These are phyloP conservation scores for Ladona fulva DNA, from an alignment of 1,140 invertebrate species.

Conservation along the genomic window DNA sequence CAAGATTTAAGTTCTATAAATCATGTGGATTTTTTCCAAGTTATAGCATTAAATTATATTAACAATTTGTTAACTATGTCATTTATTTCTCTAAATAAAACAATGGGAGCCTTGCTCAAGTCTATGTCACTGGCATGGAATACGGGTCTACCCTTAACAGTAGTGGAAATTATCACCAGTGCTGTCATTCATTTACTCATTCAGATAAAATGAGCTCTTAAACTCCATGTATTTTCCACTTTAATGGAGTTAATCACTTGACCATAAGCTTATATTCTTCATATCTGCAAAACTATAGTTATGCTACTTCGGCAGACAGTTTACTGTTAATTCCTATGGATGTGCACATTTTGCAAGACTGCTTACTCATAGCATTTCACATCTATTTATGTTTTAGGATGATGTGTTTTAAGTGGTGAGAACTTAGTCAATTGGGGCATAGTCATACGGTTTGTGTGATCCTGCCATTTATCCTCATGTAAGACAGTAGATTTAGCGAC, in stretches of 20 bases:
- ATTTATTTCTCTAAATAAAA: neutral
- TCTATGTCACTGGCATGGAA: neutral
- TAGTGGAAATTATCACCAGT: neutral
- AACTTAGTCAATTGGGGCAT: slow-evolving; percentile 5
- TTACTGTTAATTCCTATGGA: neutral
- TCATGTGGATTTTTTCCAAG: too few species aligned
- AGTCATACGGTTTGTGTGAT: neutral
- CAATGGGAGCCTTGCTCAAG: neutral
- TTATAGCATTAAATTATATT: neutral
- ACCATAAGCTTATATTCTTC: neutral
- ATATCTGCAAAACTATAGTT: neutral
- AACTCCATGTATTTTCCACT: neutral
- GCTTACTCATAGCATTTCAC: slow-evolving; percentile 9
- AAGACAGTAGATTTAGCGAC: neutral
- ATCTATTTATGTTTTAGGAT: neutral
- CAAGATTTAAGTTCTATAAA: too few species aligned
- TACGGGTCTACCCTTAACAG: slow-evolving; percentile 1
- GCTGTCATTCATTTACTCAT: neutral
- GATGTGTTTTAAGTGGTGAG: neutral
- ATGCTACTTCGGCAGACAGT: neutral
- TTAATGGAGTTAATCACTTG: neutral
- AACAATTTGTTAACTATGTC: neutral
- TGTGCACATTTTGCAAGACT: neutral
- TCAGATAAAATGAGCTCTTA: neutral
- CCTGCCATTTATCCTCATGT: neutral